Conservation (phyloP, 2,113 vertebrate genomes). For the Entomyzon cyanotis region DNA sequence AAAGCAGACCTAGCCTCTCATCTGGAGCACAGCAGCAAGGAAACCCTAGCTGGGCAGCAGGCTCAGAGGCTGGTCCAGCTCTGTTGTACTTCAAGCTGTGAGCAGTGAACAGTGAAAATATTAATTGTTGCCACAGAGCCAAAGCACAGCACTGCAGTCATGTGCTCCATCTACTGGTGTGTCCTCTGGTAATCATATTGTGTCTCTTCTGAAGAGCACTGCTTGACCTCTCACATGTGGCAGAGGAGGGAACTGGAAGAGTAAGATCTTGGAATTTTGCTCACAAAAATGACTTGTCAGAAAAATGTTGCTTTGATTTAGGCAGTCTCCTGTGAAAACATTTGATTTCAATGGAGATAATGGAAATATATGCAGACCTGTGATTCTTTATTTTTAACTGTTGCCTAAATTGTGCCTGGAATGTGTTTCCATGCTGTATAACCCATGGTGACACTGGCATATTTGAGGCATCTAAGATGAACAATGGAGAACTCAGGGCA, state of each 20-base stretch:
- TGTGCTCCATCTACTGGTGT: conserved; percentile 12
- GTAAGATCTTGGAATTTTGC: neutral
- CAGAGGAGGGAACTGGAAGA: neutral
- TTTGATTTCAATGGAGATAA: neutral
- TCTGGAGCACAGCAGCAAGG: neutral
- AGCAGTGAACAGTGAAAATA: neutral
- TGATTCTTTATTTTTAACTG: neutral
- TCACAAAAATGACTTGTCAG: neutral
- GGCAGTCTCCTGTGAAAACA: neutral
- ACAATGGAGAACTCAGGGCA: neutral
- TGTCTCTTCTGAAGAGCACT: neutral
- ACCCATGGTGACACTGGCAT: no score
- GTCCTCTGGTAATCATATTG: neutral
- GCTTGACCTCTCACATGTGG: neutral
- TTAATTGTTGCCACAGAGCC: neutral
- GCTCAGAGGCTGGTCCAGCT: neutral
- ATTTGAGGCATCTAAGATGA: neutral
- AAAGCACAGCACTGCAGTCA: rapidly evolving
- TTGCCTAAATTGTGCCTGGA: neutral
- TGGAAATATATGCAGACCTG: neutral
- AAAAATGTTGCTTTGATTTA: neutral
- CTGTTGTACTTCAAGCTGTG: neutral
- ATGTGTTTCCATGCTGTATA: neutral
- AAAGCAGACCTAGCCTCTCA: neutral
- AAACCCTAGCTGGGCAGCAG: neutral